Percentiles rank a stretch among this genome's conserved stretches.
Conservation (phyloP, 2,797 vertebrate genomes). For the Acropternis orthonyx region DNA sequence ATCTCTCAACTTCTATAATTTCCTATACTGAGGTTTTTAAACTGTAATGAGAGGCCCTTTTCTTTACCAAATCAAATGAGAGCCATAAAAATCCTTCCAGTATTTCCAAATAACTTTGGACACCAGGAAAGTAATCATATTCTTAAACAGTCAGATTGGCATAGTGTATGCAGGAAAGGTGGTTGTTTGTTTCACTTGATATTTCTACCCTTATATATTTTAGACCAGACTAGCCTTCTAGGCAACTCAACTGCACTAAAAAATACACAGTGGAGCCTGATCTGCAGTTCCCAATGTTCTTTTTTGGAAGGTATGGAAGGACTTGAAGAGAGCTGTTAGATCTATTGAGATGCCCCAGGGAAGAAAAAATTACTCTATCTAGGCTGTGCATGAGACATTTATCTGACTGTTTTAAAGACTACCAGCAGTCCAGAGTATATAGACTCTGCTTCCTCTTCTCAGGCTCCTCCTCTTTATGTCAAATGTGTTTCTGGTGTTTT, state of each 20-base stretch:
- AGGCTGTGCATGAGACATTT: neutral
- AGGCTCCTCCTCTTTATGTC: neutral
- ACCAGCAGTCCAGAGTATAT: neutral
- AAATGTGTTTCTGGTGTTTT: neutral
- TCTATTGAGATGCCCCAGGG: neutral
- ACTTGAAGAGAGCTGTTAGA: neutral
- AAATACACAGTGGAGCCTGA: neutral
- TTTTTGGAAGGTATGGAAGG: neutral
- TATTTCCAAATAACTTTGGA: neutral
- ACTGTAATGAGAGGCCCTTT: neutral
- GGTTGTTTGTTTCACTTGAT: neutral
- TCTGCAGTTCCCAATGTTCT: neutral
- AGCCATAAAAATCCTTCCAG: neutral
- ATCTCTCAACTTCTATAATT: neutral
- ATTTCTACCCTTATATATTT: neutral
- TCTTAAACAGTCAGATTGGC: neutral
- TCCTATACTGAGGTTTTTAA: neutral
- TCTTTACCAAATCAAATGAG: neutral
- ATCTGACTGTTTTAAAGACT: neutral
- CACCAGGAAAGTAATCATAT: neutral
- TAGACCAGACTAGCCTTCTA: neutral
- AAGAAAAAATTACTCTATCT: neutral
- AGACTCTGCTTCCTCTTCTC: neutral
- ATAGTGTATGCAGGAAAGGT: neutral
- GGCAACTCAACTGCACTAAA: neutral